Conservation (phyloP, 2,888 invertebrate species). For the Eupeodes luniger region DNA sequence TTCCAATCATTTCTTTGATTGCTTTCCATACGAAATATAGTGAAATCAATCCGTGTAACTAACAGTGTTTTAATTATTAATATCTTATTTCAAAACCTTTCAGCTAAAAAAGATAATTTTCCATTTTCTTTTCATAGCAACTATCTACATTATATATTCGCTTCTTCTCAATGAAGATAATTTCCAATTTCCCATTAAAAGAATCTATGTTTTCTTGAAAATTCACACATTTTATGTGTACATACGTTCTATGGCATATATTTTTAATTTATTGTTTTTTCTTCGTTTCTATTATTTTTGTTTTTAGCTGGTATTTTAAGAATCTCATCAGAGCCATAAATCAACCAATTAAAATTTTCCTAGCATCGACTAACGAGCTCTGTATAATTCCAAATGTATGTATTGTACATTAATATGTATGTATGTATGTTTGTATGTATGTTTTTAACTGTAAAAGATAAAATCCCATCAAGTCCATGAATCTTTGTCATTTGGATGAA, state of each 20-base stretch:
- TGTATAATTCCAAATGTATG: constrained; percentile 44
- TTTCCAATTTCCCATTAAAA: neutral
- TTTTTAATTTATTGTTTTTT: constrained; percentile 27
- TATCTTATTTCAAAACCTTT: too few relatives aligned
- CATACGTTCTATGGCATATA: neutral
- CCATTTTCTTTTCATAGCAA: too few relatives aligned
- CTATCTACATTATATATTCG: too few relatives aligned
- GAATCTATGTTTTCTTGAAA: neutral
- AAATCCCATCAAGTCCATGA: constrained; percentile 74
- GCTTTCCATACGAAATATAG: too few relatives aligned
- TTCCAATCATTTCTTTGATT: too few relatives aligned
- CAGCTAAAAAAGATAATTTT: too few relatives aligned
- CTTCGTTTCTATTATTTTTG: neutral
- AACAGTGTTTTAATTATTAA: too few relatives aligned
- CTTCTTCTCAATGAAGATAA: too few relatives aligned
- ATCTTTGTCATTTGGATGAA: constrained; percentile 75
- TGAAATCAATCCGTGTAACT: too few relatives aligned
- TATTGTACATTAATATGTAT: neutral
- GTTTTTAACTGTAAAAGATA: constrained; percentile 6
- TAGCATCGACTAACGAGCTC: constrained; percentile 66
- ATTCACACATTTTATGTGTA: neutral
- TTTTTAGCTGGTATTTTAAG: constrained; percentile 32
- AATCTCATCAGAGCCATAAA: constrained; percentile 72
- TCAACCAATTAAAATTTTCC: constrained; percentile 70
- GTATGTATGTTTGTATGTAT: neutral